phyloP scores from a whole-genome alignment of 1,140 invertebrate genomes.

The Neomicropteryx cornuta region DNA sequence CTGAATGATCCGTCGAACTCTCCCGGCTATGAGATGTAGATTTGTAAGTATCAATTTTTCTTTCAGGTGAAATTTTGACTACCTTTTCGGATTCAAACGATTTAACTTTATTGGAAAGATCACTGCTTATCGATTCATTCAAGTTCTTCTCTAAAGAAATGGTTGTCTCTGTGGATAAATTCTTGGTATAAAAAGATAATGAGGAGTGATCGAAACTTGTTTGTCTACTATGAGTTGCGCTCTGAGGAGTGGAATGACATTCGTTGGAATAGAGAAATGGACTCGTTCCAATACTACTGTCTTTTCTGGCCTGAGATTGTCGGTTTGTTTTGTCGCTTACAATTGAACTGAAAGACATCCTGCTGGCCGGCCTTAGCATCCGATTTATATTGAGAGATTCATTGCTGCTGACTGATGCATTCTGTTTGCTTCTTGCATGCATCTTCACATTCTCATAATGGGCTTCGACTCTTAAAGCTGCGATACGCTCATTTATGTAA shows the following conservation, averaged over 20 bases:
- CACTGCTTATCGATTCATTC: constrained; percentile 22
- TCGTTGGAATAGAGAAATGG: constrained; percentile 6
- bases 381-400: no score
- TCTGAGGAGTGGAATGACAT: constrained; percentile 4
- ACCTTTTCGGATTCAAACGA: constrained; percentile 33
- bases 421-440: no score
- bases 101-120: constrained; percentile 32
- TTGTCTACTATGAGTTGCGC: constrained; percentile 12
- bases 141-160: constrained; percentile 15
- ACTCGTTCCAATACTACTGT: constrained; percentile 8
- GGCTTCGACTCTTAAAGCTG: constrained; percentile 17
- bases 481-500: constrained; percentile 15
- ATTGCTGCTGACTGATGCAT: no score
- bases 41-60: constrained; percentile 23
- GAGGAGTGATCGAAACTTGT: constrained; percentile 18
- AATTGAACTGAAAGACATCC: constrained; percentile 8
- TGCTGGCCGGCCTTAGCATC: constrained; percentile 7
- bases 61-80: constrained; percentile 22
- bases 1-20: constrained; percentile 45
- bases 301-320: constrained; percentile 9
- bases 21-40: constrained; percentile 37
- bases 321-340: no score
- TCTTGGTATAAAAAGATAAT: constrained; percentile 37
- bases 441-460: constrained; percentile 23
- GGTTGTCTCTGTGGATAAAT: constrained; percentile 20